phyloP scores from a whole-genome alignment of 2,797 vertebrate species.

The Phataginus tetradactyla region DNA sequence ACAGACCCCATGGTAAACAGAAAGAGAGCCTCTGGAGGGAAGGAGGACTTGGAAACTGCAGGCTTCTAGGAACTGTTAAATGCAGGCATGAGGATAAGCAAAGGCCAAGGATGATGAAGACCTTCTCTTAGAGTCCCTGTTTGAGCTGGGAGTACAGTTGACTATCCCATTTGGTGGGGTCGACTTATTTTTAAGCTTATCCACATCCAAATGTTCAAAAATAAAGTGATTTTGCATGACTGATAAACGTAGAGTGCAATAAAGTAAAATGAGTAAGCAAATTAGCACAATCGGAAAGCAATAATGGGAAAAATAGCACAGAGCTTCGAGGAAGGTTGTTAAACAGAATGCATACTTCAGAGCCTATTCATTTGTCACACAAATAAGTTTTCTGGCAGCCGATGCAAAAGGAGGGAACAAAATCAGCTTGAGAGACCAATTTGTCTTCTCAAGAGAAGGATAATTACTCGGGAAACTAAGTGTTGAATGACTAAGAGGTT shows the following conservation, averaged over 20 bases:
- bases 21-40: not conserved
- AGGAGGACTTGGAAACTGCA: not conserved
- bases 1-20: not conserved
- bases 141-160: accelerated
- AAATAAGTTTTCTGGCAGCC: slow-evolving; percentile 21
- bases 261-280: not conserved
- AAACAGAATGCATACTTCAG: not conserved
- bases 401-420: not conserved
- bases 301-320: not conserved
- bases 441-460: slow-evolving; percentile 30
- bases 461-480: slow-evolving; percentile 35
- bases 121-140: not conserved
- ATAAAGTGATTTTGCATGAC: not conserved
- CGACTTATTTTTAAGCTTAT: not conserved
- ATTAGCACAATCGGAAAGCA: not conserved
- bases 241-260: not conserved
- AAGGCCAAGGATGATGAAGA: not conserved
- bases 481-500: slow-evolving; percentile 29
- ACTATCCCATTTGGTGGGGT: not conserved
- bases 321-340: not conserved
- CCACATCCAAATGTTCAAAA: not conserved
- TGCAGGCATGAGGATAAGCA: not conserved
- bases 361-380: not conserved
- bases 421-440: not conserved
- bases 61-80: not conserved